Evolutionary conservation across 2,888 invertebrate species (phyloP), one percentile per base, ranked within the genome.

Genomic region (Lamproptera curius): DNA sequence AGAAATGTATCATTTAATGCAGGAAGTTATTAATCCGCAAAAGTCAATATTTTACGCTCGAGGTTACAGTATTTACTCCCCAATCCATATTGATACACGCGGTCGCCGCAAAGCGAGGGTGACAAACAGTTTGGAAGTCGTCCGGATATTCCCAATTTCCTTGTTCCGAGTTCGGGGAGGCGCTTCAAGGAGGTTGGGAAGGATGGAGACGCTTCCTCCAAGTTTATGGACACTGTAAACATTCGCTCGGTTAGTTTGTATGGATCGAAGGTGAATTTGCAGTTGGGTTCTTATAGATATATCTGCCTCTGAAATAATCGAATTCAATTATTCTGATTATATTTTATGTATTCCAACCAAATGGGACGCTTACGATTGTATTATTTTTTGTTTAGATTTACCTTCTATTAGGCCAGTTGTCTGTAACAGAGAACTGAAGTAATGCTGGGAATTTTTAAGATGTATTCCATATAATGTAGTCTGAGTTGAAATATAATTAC

Each of bases 71-170:
- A 31, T 10, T 31, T 31, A 31, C 31, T 11, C 11, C 11, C 11
- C n/a, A 2, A n/a, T 11, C 11, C 11, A n/a, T 28, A 28, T 28
- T 31, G 31, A 31, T 17, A 16, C 16, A 10, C 10, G 6, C 9
- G 10, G 17, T 23, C 16, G 38, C 8, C 9, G 15, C 15, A 36
- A 14, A 1, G 20, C 14, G 11, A 41, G 13, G 58, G 65, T 71
- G 73, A 72, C 76, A 76, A 76, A 73, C 70, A 67, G 63, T 60
- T 59, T 58, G 62, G 56, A 57, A 57, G 31, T 15, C 16, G 41
- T 6, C 62, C 72, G 76, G 79, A 79, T 76, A 77, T 76, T 73
- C 73, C 69, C 76, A 73, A 78, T 79, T 74, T 77, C 76, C 79
- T 62, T 57, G 63, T 61, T 65, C 59, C 59, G 55, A 56, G 56